A percentile compares a stretch with the other conserved stretches of the same genome.
phyloP scores from a whole-genome alignment of 2,113 vertebrate species.

The Mesoclemmys tuberculata region DNA sequence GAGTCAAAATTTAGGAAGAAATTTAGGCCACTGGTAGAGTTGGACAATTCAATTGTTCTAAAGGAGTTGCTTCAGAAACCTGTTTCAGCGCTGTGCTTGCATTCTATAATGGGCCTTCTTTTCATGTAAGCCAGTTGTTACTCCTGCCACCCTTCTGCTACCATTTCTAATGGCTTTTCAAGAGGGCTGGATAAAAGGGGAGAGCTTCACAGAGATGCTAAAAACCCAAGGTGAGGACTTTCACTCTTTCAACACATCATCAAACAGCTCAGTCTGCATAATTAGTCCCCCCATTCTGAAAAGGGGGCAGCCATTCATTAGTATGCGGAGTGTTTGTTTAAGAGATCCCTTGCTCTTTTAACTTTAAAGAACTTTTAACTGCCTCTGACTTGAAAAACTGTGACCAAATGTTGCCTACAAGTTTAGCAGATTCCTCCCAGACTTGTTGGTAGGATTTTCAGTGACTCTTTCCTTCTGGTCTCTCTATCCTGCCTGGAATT shows the following conservation, averaged over 20 bases:
- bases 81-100: background rate
- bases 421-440: background rate
- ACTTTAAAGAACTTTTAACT: slow-evolving; percentile 20
- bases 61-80: background rate
- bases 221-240: slow-evolving; percentile 43
- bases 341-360: slow-evolving; percentile 28
- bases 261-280: slow-evolving; percentile 47
- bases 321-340: slow-evolving; percentile 53
- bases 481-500: background rate
- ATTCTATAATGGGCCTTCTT: background rate
- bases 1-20: background rate
- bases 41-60: background rate
- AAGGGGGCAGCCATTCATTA: slow-evolving; percentile 6
- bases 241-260: slow-evolving; percentile 34
- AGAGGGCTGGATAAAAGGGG: slow-evolving; percentile 23
- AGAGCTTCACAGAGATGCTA: slow-evolving; percentile 30
- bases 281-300: slow-evolving; percentile 32
- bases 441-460: background rate
- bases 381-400: slow-evolving; percentile 55
- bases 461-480: background rate
- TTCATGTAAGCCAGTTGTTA: background rate
- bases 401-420: slow-evolving; percentile 33
- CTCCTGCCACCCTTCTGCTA: background rate
- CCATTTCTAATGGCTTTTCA: background rate
- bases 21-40: fast-evolving